phyloP scores from a whole-genome alignment of 2,113 vertebrate species.

The Anoplopoma fimbria region DNA sequence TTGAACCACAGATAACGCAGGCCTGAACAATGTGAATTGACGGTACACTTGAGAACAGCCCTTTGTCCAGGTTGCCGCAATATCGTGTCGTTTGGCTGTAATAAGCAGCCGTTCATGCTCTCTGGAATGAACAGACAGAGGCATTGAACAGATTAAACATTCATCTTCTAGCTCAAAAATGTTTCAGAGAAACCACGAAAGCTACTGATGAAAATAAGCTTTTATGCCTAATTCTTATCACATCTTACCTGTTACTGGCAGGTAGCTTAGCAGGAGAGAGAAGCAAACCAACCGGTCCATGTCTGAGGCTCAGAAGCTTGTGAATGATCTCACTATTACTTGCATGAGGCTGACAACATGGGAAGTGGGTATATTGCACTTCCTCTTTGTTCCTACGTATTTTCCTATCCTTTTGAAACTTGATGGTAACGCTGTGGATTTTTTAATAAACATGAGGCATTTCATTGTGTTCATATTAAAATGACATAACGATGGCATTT shows the following conservation, averaged over 20 bases:
- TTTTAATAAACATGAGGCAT: background rate
- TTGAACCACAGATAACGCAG: conserved; percentile 55
- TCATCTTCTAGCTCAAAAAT: background rate
- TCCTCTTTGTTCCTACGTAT: conserved; percentile 63
- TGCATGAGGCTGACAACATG: conserved; percentile 29
- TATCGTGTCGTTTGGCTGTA: conserved; percentile 7
- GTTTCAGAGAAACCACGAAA: background rate
- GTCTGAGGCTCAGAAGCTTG: conserved; percentile 36
- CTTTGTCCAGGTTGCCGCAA: conserved; percentile 7
- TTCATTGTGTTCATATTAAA: background rate
- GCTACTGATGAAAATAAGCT: background rate
- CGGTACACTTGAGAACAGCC: conserved; percentile 44
- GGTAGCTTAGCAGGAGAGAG: conserved; percentile 48
- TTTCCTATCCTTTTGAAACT: conserved; percentile 6
- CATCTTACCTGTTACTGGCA: conserved; percentile 56
- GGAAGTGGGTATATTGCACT: conserved; percentile 52
- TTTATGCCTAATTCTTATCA: background rate
- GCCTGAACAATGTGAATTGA: background rate
- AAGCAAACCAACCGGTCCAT: conserved; percentile 63
- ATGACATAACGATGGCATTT: background rate
- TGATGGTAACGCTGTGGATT: background rate
- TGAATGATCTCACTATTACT: conserved; percentile 64
- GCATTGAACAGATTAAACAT: background rate
- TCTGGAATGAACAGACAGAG: conserved; percentile 33
- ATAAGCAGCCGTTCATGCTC: conserved; percentile 18